phyloP scores from a whole-genome alignment of 2,888 invertebrate genomes.

The Mesorhabditis sp. region DNA sequence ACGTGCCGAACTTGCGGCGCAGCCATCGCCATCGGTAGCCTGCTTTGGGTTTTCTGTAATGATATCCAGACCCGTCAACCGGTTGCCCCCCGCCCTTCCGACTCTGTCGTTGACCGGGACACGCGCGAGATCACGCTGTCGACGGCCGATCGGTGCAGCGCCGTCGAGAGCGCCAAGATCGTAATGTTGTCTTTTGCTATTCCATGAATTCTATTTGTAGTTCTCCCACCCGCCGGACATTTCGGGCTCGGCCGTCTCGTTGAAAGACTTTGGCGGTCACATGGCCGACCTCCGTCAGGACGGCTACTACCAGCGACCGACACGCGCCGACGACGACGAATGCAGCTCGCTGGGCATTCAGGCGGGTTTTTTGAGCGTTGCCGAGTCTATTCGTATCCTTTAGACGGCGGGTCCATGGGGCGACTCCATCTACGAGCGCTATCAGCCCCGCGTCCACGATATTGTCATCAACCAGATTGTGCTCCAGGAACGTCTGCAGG shows the following conservation, averaged over 20 bases:
- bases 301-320: neutral
- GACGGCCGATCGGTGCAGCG: neutral
- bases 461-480: neutral
- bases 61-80: no score
- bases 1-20: neutral
- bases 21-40: no score
- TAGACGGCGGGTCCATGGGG: constrained; percentile 3
- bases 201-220: neutral
- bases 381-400: neutral
- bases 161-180: constrained; percentile 4
- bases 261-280: neutral
- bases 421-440: neutral
- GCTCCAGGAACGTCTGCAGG: neutral
- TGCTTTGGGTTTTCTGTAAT: no score
- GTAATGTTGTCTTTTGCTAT: neutral
- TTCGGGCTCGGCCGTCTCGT: neutral
- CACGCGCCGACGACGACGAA: neutral
- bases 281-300: neutral
- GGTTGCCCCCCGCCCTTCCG: no score
- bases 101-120: neutral
- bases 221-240: neutral
- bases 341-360: neutral
- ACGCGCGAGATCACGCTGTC: neutral
- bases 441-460: neutral
- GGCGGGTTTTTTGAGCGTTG: neutral